Evolutionary conservation across 2,797 vertebrate species (phyloP).

Genomic region (Danio choprae): DNA sequence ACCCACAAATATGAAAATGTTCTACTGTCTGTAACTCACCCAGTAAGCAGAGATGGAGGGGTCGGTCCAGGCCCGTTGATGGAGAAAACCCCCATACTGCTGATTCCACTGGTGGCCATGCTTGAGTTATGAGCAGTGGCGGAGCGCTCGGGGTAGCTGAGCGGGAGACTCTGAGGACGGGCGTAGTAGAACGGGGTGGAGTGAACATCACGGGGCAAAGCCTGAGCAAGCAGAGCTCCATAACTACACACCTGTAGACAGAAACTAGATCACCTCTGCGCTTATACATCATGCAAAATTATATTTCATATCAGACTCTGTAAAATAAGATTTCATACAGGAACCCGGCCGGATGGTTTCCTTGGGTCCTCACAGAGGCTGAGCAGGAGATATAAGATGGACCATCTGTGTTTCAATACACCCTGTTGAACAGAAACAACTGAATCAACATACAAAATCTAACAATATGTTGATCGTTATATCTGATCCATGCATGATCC

Average conservation of each 20-base stretch:
- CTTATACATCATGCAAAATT: background rate
- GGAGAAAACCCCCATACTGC: constrained; percentile 88
- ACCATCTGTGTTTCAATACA: constrained; percentile 96
- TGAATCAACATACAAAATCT: background rate
- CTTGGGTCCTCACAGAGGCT: constrained; percentile 97
- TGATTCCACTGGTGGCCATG: constrained; percentile 93
- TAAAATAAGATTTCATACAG: constrained; percentile 9
- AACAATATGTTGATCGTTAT: background rate
- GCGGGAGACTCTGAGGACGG: constrained; percentile 90
- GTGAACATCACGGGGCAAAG: constrained; percentile 92
- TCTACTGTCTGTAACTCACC: constrained; percentile 75
- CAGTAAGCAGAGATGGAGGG: constrained; percentile 86
- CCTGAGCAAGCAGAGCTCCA: constrained; percentile 89
- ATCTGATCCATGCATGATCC: background rate
- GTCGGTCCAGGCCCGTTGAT: constrained; percentile 87
- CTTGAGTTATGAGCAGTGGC: constrained; percentile 79
- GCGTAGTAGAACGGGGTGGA: constrained; percentile 96
- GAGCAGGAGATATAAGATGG: constrained; percentile 94
- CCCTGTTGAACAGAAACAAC: constrained; percentile 76
- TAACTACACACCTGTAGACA: constrained; percentile 86
- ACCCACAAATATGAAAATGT: too few species aligned
- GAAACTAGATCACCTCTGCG: background rate
- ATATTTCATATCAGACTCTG: background rate
- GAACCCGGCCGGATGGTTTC: constrained; percentile 88
- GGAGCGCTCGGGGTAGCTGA: constrained; percentile 88